Evolutionary conservation across 2,888 invertebrate genomes (phyloP), one percentile per base, ranked within the genome.

Genomic region (Abrostola tripartita): DNA sequence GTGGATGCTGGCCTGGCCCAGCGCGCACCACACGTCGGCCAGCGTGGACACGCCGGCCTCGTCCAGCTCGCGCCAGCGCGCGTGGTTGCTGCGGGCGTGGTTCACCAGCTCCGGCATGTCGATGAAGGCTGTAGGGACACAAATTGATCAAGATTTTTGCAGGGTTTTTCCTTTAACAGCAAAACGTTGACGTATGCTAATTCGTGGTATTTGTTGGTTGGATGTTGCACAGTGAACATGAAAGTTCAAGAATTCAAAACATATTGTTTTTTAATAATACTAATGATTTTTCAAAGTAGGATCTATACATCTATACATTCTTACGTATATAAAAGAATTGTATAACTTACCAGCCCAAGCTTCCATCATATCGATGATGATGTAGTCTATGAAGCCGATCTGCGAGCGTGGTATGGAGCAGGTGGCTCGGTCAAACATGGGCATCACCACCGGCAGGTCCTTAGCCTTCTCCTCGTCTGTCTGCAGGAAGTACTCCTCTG

Each of bases 341-440:
- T 2, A 24, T 52, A 38, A 92, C 95, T 92, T 84, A 98, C 98
- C 97, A 87, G 99, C 97, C 99, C 99, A 99, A 38, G 98, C 98
- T 86, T 99, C 98, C 95, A 99, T 98, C 98, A 99, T 99, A 86
- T 99, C 99, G 82, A 98, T 98, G 83, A 99, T 98, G 87, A 99
- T 99, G 93, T 97, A 99, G 92, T 99, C 99, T 74, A 99, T 97
- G 93, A 99, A 99, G 63, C 99, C 98, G 83, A 98, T 98, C 95
- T 99, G 99, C 67, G 99, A 98, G 93, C 99, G 98, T 59, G 99
- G 99, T 88, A 99, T 98, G 84, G 99, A 99, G 93, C 99, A 99
- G 1, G 98, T 97, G 67, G 96, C 96, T 68, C 99, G 96, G 92
- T 99, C 99, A 92, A 99, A 99, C 96, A 99, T 98, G 8, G 99